phyloP scores from a whole-genome alignment of 2,113 vertebrate species.

The Tamias sibiricus region DNA sequence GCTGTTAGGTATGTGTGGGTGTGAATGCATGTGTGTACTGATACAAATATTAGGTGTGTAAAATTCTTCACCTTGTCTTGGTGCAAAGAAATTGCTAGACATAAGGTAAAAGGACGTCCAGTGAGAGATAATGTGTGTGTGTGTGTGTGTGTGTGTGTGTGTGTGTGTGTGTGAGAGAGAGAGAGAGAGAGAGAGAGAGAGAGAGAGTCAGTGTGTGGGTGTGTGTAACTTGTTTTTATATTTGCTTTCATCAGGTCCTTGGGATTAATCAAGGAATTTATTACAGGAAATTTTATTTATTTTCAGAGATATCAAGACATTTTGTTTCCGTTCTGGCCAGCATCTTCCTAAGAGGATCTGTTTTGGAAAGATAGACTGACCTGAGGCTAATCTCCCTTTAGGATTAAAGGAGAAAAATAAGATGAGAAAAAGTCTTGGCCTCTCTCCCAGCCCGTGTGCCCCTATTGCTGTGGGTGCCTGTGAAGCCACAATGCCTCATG shows the following conservation, averaged over 20 bases:
- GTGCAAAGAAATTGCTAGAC: not conserved
- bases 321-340: slow-evolving; percentile 70
- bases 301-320: slow-evolving; percentile 65
- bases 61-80: not conserved
- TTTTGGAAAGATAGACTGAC: slow-evolving; percentile 71
- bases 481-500: slow-evolving; percentile 52
- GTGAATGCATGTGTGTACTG: not conserved
- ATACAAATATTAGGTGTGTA: not conserved
- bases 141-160: too few relatives aligned
- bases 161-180: too few relatives aligned
- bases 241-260: not conserved
- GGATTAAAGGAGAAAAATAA: slow-evolving; percentile 58
- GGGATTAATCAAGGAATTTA: slow-evolving; percentile 53
- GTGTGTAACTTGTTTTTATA: not conserved
- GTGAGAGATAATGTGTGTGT: accelerated
- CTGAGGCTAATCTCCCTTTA: slow-evolving; percentile 72
- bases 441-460: not conserved
- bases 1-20: not conserved
- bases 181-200: too few relatives aligned
- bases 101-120: not conserved
- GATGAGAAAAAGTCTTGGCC: slow-evolving; percentile 38
- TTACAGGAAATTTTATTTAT: slow-evolving; percentile 74
- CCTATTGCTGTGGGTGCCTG: not conserved
- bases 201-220: accelerated
- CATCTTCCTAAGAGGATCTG: slow-evolving; percentile 58